Conservation (phyloP, 1,140 invertebrate species). For the Calosoma granatense region DNA sequence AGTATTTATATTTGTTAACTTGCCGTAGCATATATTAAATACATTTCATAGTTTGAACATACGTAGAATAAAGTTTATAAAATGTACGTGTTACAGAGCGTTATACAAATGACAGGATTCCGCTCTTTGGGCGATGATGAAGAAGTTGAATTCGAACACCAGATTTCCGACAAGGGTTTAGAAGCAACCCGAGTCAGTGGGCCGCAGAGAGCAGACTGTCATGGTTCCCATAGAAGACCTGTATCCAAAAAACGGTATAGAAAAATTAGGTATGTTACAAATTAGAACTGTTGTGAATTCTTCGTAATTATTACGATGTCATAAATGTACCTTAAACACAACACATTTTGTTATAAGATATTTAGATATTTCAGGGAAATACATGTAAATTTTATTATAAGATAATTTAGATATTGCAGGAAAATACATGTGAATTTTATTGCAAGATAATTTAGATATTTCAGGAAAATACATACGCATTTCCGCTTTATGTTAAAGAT, state of each 20-base stretch:
- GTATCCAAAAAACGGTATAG: conserved; percentile 66
- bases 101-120: conserved; percentile 80
- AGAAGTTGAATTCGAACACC: conserved; percentile 76
- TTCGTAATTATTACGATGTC: background rate
- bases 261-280: conserved; percentile 69
- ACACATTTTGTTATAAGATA: background rate
- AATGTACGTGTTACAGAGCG: too few species aligned
- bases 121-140: conserved; percentile 78
- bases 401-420: too few species aligned
- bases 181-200: conserved; percentile 77
- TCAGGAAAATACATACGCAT: too few species aligned
- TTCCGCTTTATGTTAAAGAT: too few species aligned
- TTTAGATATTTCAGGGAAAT: background rate
- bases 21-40: too few species aligned
- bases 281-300: background rate
- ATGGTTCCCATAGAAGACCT: conserved; percentile 65
- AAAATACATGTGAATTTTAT: too few species aligned
- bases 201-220: conserved; percentile 60
- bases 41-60: too few species aligned
- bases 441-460: too few species aligned
- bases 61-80: too few species aligned
- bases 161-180: conserved; percentile 69
- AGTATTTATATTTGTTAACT: too few species aligned
- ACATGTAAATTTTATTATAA: background rate
- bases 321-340: background rate